These are phyloP conservation scores for Clunio marinus DNA, from an alignment of 2,888 invertebrate genomes.

Conservation along the genomic window DNA sequence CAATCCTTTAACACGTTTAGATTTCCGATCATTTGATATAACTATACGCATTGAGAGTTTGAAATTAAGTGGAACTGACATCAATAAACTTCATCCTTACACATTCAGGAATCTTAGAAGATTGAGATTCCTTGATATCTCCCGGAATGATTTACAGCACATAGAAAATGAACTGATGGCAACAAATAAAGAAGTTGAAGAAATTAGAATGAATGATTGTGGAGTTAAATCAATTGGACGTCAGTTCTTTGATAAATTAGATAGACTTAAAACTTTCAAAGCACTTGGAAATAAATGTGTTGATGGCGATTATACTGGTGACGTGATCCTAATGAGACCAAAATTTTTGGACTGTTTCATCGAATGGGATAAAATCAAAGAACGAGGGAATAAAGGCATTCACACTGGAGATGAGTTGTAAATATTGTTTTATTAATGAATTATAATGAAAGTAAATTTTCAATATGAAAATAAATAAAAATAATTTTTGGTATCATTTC, in stretches of 20 bases:
- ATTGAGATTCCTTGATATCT: not conserved
- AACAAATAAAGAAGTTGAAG: conserved; percentile 1
- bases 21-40: conserved; percentile 6
- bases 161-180: conserved; percentile 7
- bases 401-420: too few species aligned
- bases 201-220: not conserved
- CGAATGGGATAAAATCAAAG: too few species aligned
- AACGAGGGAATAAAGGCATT: too few species aligned
- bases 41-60: not conserved
- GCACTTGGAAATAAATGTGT: not conserved
- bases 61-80: not conserved
- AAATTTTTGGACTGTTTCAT: not conserved
- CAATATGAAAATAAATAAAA: too few species aligned
- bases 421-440: too few species aligned
- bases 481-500: too few species aligned
- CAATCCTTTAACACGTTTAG: not conserved
- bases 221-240: not conserved
- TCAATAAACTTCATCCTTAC: not conserved
- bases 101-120: conserved; percentile 9
- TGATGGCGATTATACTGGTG: conserved; percentile 6
- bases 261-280: not conserved
- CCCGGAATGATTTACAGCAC: not conserved
- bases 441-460: too few species aligned
- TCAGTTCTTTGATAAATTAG: conserved; percentile 12
- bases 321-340: not conserved